These are phyloP conservation scores for Resseliella maxima DNA, from an alignment of 2,888 invertebrate species.

Conservation along the genomic window DNA sequence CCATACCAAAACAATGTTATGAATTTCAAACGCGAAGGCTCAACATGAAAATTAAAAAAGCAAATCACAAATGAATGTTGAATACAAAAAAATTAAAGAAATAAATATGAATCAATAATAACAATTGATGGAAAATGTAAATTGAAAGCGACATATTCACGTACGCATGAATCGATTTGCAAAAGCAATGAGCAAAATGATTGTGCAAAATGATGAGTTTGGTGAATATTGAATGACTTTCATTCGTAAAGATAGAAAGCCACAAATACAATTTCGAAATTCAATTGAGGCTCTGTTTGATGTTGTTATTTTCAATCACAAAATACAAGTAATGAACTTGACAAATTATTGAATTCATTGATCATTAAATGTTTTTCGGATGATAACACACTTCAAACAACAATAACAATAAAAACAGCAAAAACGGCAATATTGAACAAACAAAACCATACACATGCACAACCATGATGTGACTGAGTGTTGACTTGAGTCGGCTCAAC, in stretches of 20 bases:
- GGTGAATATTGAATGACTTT: conserved; percentile 28
- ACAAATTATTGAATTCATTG: no score
- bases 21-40: background rate
- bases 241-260: background rate
- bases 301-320: no score
- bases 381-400: no score
- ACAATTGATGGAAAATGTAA: background rate
- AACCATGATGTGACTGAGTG: no score
- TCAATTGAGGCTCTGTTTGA: no score
- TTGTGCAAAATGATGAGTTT: background rate
- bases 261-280: background rate
- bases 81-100: background rate
- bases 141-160: no score
- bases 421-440: conserved; percentile 13
- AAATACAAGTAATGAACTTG: no score
- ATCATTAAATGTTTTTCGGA: no score
- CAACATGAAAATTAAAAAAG: background rate
- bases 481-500: no score
- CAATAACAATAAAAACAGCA: background rate
- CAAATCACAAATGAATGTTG: no score
- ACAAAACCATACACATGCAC: background rate
- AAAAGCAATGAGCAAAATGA: background rate
- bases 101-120: background rate
- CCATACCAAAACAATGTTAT: conserved; percentile 25
- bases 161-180: background rate